Percentiles rank a stretch among this genome's conserved stretches.
Evolutionary conservation across 2,888 invertebrate species (phyloP).

Genomic region (Trissonchulus latispiculum): DNA sequence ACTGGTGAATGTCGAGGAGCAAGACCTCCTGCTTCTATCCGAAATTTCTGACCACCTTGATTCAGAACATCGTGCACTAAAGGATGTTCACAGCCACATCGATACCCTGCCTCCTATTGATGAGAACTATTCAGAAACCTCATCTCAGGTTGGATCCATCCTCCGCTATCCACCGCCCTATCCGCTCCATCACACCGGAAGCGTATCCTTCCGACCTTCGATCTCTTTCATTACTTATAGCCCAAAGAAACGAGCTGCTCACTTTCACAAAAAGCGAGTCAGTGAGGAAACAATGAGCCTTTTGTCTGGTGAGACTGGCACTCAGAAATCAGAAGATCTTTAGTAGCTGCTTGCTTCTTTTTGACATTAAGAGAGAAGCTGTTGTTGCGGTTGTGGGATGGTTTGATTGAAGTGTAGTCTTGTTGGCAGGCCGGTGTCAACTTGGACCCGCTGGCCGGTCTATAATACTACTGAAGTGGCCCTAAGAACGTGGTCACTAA

Average conservation of each 20-base stretch:
- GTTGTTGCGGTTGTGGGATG: no score
- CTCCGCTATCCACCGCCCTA: not conserved
- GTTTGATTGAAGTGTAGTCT: no score
- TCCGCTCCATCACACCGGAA: not conserved
- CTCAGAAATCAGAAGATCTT: no score
- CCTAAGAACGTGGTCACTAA: no score
- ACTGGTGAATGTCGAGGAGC: slow-evolving; percentile 31
- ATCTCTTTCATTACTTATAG: not conserved
- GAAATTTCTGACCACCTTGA: not conserved
- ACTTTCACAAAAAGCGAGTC: not conserved
- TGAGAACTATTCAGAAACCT: not conserved
- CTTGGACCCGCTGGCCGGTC: no score
- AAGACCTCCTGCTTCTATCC: slow-evolving; percentile 19
- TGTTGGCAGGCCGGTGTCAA: no score
- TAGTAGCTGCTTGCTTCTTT: no score
- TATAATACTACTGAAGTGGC: no score
- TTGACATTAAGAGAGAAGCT: no score
- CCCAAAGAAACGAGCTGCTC: not conserved
- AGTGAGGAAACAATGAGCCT: not conserved
- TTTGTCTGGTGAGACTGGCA: no score
- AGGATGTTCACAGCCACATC: not conserved
- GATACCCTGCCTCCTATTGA: not conserved
- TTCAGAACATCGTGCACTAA: not conserved
- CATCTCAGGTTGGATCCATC: not conserved
- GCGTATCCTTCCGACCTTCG: not conserved